Conservation (phyloP, 2,888 invertebrate genomes). For the Lamellibrachia satsuma region DNA sequence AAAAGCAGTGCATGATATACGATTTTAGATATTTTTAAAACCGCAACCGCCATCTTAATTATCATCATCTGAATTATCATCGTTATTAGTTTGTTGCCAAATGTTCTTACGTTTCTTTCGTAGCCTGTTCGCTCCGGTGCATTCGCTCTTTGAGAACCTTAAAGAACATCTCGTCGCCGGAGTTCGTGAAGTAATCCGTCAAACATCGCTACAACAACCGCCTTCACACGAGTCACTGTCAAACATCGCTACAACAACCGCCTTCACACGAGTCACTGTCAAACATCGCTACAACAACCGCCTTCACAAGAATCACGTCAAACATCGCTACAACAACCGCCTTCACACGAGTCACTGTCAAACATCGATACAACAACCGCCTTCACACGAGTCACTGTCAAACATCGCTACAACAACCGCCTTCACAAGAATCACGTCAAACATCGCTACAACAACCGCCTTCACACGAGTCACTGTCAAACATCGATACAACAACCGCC, state of each 20-base stretch:
- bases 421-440: background rate
- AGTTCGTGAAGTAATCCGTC: constrained; percentile 60
- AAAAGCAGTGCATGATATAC: too few relatives aligned
- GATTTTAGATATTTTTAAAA: too few relatives aligned
- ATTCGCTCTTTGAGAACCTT: constrained; percentile 64
- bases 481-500: background rate
- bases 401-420: background rate
- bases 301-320: background rate
- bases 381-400: background rate
- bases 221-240: background rate
- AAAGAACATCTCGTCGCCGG: constrained; percentile 65
- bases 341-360: background rate
- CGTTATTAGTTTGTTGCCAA: background rate
- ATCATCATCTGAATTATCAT: background rate
- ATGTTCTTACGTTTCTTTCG: constrained; percentile 62
- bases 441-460: background rate
- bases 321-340: background rate
- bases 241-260: background rate
- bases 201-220: background rate
- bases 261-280: background rate
- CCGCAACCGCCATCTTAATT: too few relatives aligned
- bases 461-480: background rate
- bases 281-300: background rate
- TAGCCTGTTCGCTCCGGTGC: constrained; percentile 62
- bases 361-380: background rate